These are phyloP conservation scores for Zeus faber DNA, from an alignment of 2,113 vertebrate species.

Conservation along the genomic window DNA sequence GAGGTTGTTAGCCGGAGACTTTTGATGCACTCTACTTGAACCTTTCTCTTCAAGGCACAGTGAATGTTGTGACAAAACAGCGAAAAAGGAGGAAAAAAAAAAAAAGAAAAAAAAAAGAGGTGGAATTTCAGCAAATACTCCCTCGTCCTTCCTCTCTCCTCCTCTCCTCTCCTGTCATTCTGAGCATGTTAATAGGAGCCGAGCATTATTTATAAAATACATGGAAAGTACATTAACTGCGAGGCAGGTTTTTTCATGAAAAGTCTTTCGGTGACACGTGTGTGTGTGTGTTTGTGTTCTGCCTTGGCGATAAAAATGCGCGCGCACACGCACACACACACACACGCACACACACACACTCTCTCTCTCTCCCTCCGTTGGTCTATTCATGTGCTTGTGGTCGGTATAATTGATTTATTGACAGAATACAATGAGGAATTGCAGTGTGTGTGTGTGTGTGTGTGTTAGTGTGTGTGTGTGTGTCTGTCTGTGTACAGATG, in stretches of 20 bases:
- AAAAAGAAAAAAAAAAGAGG: background rate
- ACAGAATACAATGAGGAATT: too few species aligned
- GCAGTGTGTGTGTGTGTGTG: conserved; percentile 1
- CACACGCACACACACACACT: background rate
- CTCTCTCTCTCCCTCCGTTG: conserved; percentile 1
- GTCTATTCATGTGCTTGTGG: background rate
- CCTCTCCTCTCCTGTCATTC: conserved; percentile 12
- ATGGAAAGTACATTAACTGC: conserved; percentile 54
- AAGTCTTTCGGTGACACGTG: conserved; percentile 11
- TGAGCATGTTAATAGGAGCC: conserved; percentile 36
- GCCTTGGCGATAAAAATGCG: too few species aligned
- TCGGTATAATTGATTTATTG: conserved; percentile 30
- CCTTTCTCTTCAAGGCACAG: too few species aligned
- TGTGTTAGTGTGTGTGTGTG: conserved; percentile 1
- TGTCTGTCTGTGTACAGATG: background rate
- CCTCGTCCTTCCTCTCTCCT: conserved; percentile 1
- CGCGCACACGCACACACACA: background rate
- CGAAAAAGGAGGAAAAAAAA: background rate
- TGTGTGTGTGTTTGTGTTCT: conserved; percentile 1
- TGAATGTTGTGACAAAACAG: background rate
- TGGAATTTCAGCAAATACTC: background rate
- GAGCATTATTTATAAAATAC: conserved; percentile 60
- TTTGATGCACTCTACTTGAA: too few species aligned
- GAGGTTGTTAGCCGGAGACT: too few species aligned
- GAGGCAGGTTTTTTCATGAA: conserved; percentile 8